Evolutionary conservation across 1,140 invertebrate species (phyloP).

Genomic region (Trialeurodes vaporariorum): DNA sequence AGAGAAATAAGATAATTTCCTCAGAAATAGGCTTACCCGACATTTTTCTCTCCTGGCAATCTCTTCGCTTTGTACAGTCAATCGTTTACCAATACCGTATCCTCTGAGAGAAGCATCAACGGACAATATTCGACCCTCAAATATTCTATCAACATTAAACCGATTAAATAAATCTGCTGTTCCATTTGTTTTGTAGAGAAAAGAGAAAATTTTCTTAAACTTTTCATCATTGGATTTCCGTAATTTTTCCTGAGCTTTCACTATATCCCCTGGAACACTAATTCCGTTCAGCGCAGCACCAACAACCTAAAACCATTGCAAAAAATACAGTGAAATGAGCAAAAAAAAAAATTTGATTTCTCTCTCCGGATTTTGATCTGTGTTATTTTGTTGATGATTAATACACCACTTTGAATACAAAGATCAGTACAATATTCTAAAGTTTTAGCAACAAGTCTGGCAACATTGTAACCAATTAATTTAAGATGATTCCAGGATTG

Average conservation of each 20-base stretch:
- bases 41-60: slow-evolving; percentile 52
- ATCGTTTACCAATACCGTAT: slow-evolving; percentile 52
- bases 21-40: slow-evolving; percentile 49
- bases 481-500: too few species aligned
- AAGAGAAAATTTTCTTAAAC: slow-evolving; percentile 50
- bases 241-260: slow-evolving; percentile 43
- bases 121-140: slow-evolving; percentile 66
- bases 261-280: slow-evolving; percentile 42
- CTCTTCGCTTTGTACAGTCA: slow-evolving; percentile 49
- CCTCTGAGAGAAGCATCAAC: slow-evolving; percentile 55
- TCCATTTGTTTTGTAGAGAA: slow-evolving; percentile 48
- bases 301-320: slow-evolving; percentile 44
- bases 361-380: too few species aligned
- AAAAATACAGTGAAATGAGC: too few species aligned
- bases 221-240: slow-evolving; percentile 43
- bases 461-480: too few species aligned
- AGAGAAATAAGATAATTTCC: too few species aligned
- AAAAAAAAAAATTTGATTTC: too few species aligned
- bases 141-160: slow-evolving; percentile 55
- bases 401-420: too few species aligned
- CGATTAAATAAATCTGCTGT: slow-evolving; percentile 46
- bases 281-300: slow-evolving; percentile 54
- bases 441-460: too few species aligned
- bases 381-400: too few species aligned
- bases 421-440: too few species aligned